Conservation (phyloP, 2,888 invertebrate genomes). For the Melanargia galathea region DNA sequence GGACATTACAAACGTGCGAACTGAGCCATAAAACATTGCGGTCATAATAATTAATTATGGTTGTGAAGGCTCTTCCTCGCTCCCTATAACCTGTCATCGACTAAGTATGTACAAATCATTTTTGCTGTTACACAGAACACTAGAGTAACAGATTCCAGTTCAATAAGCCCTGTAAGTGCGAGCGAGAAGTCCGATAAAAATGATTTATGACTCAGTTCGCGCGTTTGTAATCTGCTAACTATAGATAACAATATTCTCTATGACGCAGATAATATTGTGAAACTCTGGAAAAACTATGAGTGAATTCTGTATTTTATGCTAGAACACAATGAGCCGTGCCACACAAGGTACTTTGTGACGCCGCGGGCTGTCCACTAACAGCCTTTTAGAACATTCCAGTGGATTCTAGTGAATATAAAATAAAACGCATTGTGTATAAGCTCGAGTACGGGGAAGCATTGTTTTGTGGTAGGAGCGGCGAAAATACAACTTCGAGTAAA, state of each 20-base stretch:
- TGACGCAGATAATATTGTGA: constrained; percentile 9
- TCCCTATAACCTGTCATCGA: too few species aligned
- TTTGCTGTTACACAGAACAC: too few species aligned
- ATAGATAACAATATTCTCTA: constrained; percentile 1
- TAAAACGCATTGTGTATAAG: constrained; percentile 1
- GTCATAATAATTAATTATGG: too few species aligned
- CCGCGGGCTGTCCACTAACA: constrained; percentile 15
- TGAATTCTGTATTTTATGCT: constrained; percentile 14
- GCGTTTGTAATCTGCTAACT: background rate
- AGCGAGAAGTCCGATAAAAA: too few species aligned
- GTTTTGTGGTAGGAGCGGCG: background rate
- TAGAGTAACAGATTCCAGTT: too few species aligned
- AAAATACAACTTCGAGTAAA: background rate
- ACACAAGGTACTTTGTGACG: too few species aligned
- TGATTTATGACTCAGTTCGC: too few species aligned
- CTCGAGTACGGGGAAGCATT: background rate
- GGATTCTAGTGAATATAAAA: constrained; percentile 7
- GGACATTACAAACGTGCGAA: too few species aligned
- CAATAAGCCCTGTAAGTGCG: too few species aligned
- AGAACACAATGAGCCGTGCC: constrained; percentile 16
- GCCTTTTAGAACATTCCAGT: constrained; percentile 19
- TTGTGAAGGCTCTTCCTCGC: too few species aligned
- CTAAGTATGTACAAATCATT: too few species aligned
- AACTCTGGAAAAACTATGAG: constrained; percentile 1
- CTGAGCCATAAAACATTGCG: too few species aligned